phyloP scores from a whole-genome alignment of 2,888 invertebrate genomes.

The Andrena dorsata region DNA sequence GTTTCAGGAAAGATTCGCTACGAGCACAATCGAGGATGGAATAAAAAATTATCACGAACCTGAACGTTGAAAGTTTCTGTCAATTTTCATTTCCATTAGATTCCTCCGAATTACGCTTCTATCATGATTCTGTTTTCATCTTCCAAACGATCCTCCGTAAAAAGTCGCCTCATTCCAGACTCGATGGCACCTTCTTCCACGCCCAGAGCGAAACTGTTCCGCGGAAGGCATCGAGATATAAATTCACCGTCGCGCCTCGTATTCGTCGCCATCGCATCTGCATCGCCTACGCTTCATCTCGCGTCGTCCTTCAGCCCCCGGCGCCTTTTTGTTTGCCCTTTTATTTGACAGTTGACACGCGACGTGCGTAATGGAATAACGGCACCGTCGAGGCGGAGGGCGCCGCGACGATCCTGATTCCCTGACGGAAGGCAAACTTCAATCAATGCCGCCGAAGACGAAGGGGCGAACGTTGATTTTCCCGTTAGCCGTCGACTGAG shows the following conservation, averaged over 20 bases:
- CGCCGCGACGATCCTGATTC: slow-evolving; percentile 66
- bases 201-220: not conserved
- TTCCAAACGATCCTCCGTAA: not conserved
- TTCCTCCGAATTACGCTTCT: too few species aligned
- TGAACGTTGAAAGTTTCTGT: too few species aligned
- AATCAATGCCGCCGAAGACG: slow-evolving; percentile 72
- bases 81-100: too few species aligned
- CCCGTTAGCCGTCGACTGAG: not conserved
- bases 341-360: slow-evolving; percentile 73
- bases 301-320: slow-evolving; percentile 16
- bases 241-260: slow-evolving; percentile 7
- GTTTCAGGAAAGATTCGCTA: too few species aligned
- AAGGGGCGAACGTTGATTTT: slow-evolving; percentile 65
- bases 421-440: slow-evolving; percentile 73
- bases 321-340: slow-evolving; percentile 60
- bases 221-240: slow-evolving; percentile 25
- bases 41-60: too few species aligned
- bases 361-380: slow-evolving; percentile 75
- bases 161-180: not conserved
- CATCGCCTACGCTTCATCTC: slow-evolving; percentile 33
- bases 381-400: slow-evolving; percentile 57
- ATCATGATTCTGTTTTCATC: too few species aligned
- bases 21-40: too few species aligned
- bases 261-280: slow-evolving; percentile 38
- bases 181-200: not conserved